Conservation (phyloP, 2,113 vertebrate species). For the Eonycteris spelaea region DNA sequence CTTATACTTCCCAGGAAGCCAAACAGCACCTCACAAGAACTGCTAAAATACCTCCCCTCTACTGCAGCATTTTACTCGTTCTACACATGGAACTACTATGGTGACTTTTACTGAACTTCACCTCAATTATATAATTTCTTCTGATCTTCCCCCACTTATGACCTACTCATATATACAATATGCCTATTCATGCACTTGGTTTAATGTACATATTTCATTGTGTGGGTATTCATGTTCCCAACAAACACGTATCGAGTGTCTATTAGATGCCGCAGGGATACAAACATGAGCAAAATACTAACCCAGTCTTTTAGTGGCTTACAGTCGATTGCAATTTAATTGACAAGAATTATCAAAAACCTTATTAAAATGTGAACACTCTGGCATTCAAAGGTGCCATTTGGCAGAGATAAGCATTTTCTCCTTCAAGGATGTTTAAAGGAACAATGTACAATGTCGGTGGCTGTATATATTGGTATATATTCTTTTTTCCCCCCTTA, state of each 20-base stretch:
- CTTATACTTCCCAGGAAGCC: background rate
- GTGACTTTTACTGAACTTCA: background rate
- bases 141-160: background rate
- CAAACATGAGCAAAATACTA: background rate
- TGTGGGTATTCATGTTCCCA: background rate
- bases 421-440: background rate
- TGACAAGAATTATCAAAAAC: background rate
- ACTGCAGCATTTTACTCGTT: background rate
- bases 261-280: background rate
- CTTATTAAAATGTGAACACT: slow-evolving; percentile 18
- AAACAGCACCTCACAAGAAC: background rate
- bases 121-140: background rate
- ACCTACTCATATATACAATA: background rate
- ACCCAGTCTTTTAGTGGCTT: background rate
- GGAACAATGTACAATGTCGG: background rate
- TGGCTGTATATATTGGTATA: background rate
- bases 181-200: background rate
- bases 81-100: background rate
- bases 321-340: background rate
- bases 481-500: background rate
- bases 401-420: slow-evolving; percentile 12
- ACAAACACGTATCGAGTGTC: background rate
- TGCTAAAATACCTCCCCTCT: background rate
- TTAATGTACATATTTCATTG: background rate
- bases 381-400: background rate